Evolutionary conservation across 2,797 vertebrate genomes (phyloP).

Genomic region (Gephyroberyx darwinii): DNA sequence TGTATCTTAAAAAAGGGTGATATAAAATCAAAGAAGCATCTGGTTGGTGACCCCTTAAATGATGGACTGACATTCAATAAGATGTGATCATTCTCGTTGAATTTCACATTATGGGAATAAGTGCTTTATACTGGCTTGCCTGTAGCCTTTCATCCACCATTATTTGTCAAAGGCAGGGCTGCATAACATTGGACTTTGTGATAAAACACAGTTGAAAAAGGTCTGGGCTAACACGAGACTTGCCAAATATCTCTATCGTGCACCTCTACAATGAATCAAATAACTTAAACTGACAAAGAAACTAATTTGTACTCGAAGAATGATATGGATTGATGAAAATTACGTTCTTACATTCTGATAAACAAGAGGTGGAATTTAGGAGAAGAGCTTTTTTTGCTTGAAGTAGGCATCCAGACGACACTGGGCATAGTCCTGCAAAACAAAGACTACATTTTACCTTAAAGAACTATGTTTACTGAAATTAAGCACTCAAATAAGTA

Average conservation of each 20-base stretch:
- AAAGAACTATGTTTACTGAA: too few species aligned
- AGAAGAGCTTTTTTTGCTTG: constrained; percentile 87
- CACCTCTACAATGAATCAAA: not conserved
- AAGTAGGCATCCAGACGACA: constrained; percentile 92
- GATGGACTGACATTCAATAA: constrained; percentile 2
- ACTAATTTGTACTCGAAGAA: constrained; percentile 3
- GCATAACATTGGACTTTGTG: constrained; percentile 27
- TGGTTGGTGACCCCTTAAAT: not conserved
- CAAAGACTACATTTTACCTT: constrained; percentile 1
- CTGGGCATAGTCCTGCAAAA: constrained; percentile 90
- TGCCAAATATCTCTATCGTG: too few species aligned
- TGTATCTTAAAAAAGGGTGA: not conserved
- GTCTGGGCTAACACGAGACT: too few species aligned
- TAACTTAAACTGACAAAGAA: not conserved
- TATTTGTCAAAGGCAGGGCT: constrained; percentile 18
- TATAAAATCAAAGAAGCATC: not conserved
- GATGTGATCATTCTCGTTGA: not conserved
- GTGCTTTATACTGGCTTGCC: constrained; percentile 9
- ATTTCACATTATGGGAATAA: constrained; percentile 6
- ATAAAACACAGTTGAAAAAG: not conserved
- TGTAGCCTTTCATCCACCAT: not conserved
- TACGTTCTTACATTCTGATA: constrained; percentile 6
- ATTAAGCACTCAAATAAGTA: not conserved
- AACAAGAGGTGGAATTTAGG: constrained; percentile 56
- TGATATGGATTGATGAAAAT: not conserved